Conservation (phyloP, 1,140 invertebrate species). For the Helicorthomorpha holstii region DNA sequence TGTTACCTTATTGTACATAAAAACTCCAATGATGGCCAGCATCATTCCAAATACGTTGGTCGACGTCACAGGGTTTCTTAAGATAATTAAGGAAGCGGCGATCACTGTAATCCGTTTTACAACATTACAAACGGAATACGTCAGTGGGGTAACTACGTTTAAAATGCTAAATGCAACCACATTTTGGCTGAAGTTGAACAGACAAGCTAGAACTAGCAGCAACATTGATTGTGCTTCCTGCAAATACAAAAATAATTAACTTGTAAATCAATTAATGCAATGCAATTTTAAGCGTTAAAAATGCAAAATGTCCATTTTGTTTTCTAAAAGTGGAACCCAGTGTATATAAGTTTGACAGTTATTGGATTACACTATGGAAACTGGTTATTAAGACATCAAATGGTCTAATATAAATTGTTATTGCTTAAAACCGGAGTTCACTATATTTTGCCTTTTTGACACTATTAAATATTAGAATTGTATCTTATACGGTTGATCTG, state of each 20-base stretch:
- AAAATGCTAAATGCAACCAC: constrained; percentile 86
- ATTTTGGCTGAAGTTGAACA: constrained; percentile 87
- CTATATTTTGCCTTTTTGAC: too few species aligned
- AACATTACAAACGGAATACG: constrained; percentile 87
- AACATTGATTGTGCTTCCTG: too few species aligned
- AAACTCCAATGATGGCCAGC: constrained; percentile 72
- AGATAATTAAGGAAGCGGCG: constrained; percentile 62
- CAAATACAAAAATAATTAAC: too few species aligned
- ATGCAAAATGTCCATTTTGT: too few species aligned
- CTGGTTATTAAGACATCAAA: too few species aligned
- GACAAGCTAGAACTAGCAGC: constrained; percentile 62
- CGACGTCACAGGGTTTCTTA: constrained; percentile 80
- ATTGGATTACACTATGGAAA: too few species aligned
- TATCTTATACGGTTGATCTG: neutral
- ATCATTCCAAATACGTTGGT: constrained; percentile 81
- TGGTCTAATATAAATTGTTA: too few species aligned
- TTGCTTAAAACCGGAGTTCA: too few species aligned
- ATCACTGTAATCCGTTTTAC: constrained; percentile 93
- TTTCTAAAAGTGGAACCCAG: too few species aligned
- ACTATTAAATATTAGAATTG: neutral
- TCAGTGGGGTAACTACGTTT: constrained; percentile 65
- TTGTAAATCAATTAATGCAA: too few species aligned
- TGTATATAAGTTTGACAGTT: too few species aligned
- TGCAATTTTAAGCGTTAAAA: too few species aligned
- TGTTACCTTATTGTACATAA: constrained; percentile 62